phyloP scores from a whole-genome alignment of 2,888 invertebrate species.

The Teleogryllus oceanicus region DNA sequence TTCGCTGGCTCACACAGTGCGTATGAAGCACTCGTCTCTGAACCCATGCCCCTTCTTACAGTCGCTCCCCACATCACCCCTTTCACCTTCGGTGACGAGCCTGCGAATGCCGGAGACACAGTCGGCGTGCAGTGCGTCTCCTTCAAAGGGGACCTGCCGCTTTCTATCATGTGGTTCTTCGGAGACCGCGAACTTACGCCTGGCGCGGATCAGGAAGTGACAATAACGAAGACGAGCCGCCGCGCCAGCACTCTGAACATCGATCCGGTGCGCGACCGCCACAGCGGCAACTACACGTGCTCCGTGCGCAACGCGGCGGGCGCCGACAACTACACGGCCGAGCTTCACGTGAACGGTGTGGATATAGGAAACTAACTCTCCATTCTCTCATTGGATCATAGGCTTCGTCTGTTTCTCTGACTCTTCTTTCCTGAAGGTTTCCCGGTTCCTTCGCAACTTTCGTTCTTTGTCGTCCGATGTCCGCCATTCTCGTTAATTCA shows the following conservation, averaged over 20 bases:
- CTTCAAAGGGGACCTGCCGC: conserved; percentile 57
- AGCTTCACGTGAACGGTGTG: conserved; percentile 34
- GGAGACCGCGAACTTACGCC: conserved; percentile 48
- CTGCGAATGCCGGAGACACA: conserved; percentile 74
- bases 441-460: too few relatives aligned
- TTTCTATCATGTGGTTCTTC: conserved; percentile 56
- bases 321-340: conserved; percentile 42
- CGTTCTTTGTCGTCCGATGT: too few relatives aligned
- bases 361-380: too few relatives aligned
- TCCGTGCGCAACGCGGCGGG: conserved; percentile 45
- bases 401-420: too few relatives aligned
- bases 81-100: conserved; percentile 67
- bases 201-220: conserved; percentile 43
- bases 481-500: too few relatives aligned
- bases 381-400: too few relatives aligned
- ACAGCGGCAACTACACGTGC: conserved; percentile 48
- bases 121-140: conserved; percentile 69
- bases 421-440: too few relatives aligned
- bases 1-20: too few relatives aligned
- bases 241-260: conserved; percentile 53
- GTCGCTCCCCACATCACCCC: conserved; percentile 68
- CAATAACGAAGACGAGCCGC: conserved; percentile 49
- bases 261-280: conserved; percentile 41
- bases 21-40: too few relatives aligned
- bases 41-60: neutral